Percentiles rank a stretch among this genome's conserved stretches.
Conservation (phyloP, 2,888 invertebrate species). For the Zhengitettix transpicula region DNA sequence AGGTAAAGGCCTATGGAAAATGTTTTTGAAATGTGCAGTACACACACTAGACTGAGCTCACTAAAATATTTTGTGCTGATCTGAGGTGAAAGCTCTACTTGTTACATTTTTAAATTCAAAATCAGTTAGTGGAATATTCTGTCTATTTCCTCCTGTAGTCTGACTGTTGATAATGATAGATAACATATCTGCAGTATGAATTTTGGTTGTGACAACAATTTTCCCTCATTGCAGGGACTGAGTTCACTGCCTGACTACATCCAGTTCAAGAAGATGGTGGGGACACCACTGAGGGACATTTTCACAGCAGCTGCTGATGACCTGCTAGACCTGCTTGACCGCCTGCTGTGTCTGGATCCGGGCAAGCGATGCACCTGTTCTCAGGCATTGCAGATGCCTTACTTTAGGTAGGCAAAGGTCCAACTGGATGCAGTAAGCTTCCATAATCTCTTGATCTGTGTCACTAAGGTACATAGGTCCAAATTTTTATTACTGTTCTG, state of each 20-base stretch:
- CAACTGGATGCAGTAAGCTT: not conserved
- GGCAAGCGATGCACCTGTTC: conserved; percentile 63
- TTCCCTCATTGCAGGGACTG: conserved; percentile 34
- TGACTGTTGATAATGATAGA: no score
- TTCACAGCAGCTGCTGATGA: conserved; percentile 93
- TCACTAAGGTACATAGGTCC: no score
- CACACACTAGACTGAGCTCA: no score
- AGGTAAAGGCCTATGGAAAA: no score
- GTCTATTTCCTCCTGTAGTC: no score
- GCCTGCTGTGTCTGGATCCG: conserved; percentile 68
- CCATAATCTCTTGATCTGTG: no score
- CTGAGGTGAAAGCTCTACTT: no score
- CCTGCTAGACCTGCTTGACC: conserved; percentile 62
- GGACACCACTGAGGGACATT: conserved; percentile 74
- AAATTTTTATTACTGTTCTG: no score
- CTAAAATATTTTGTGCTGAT: no score
- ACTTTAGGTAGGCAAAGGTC: conserved; percentile 45
- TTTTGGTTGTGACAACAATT: not conserved
- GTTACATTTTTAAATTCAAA: no score
- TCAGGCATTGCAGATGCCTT: conserved; percentile 73
- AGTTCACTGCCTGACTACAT: conserved; percentile 76
- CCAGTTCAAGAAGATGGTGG: conserved; percentile 72
- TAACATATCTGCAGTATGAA: not conserved
- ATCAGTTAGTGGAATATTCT: no score
- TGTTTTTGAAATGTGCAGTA: no score